Percentiles rank a stretch among this genome's conserved stretches.
phyloP scores from a whole-genome alignment of 92 coral and sea anemone species.

The Palythoa caribaeorum region DNA sequence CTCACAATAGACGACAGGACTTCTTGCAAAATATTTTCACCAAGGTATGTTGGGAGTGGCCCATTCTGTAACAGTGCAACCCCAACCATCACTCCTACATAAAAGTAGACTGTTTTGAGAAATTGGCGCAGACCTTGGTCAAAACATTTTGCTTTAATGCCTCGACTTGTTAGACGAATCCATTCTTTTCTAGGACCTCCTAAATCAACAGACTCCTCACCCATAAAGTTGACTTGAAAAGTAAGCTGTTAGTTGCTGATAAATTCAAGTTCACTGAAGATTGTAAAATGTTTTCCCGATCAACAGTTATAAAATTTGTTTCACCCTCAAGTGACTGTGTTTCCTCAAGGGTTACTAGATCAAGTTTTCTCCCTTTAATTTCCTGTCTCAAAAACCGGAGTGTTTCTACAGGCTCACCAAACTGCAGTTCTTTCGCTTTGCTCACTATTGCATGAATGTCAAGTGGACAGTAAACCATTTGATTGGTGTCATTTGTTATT shows the following conservation, averaged over 20 bases:
- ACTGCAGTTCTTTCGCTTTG: too few species aligned
- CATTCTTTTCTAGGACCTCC: slow-evolving; percentile 69
- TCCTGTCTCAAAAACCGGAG: too few species aligned
- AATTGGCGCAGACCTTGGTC: slow-evolving; percentile 2
- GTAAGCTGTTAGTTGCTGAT: not conserved
- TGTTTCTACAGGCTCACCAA: too few species aligned
- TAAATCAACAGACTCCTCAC: slow-evolving; percentile 69
- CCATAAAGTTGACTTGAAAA: slow-evolving; percentile 75
- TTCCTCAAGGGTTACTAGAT: too few species aligned
- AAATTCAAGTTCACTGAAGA: slow-evolving; percentile 72
- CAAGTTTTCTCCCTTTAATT: too few species aligned
- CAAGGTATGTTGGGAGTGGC: not conserved
- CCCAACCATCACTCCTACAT: not conserved
- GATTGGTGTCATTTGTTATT: too few species aligned
- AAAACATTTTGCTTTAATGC: not conserved
- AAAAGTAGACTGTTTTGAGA: not conserved
- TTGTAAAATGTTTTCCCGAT: slow-evolving; percentile 65
- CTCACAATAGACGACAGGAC: too few species aligned
- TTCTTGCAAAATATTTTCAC: not conserved
- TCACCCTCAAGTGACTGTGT: too few species aligned
- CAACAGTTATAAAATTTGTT: slow-evolving; percentile 60
- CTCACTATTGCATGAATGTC: not conserved
- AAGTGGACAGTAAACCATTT: too few species aligned
- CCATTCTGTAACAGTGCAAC: not conserved
- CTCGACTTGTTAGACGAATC: not conserved